phyloP scores from a whole-genome alignment of 2,888 invertebrate species.

The Flabesymbios commensalis region DNA sequence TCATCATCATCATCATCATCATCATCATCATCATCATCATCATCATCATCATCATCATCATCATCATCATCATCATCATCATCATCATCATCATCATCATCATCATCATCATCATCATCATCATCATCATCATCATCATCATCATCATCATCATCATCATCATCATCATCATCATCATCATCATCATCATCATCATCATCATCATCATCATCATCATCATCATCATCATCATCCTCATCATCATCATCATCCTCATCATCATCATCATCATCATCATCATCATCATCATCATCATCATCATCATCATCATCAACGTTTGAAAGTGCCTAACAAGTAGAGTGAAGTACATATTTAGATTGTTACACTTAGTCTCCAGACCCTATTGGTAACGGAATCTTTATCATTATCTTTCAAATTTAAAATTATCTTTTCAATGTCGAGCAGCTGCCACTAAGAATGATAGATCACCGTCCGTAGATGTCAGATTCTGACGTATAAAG shows the following conservation, averaged over 20 bases:
- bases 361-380: too few species aligned
- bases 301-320: conserved; percentile 1
- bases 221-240: too few species aligned
- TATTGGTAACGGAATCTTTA: too few species aligned
- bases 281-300: conserved; percentile 17
- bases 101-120: conserved; percentile 1
- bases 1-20: conserved; percentile 1
- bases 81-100: conserved; percentile 8
- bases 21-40: background rate
- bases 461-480: too few species aligned
- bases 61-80: background rate
- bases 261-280: conserved; percentile 12
- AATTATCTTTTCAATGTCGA: too few species aligned
- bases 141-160: conserved; percentile 17
- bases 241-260: too few species aligned
- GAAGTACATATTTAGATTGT: too few species aligned
- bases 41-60: background rate
- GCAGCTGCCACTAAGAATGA: too few species aligned
- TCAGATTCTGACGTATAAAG: too few species aligned
- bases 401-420: too few species aligned
- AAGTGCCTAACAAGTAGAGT: too few species aligned
- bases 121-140: conserved; percentile 19
- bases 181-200: conserved; percentile 12
- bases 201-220: conserved; percentile 18
- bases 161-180: conserved; percentile 16